phyloP scores from a whole-genome alignment of 2,888 invertebrate genomes.

The Dilophus febrilis region DNA sequence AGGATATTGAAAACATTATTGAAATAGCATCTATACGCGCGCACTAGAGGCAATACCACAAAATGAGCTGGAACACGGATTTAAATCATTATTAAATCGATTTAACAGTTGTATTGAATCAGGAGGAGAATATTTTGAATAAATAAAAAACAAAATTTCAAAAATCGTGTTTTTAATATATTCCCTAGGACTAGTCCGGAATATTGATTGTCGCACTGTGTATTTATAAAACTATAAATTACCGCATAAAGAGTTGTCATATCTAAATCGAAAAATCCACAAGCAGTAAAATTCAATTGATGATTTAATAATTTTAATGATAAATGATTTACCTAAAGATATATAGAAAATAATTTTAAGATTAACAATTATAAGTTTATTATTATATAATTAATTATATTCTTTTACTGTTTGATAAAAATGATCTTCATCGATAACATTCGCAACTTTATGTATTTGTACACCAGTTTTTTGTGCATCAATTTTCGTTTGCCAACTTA shows the following conservation, averaged over 20 bases:
- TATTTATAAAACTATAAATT: constrained; percentile 6
- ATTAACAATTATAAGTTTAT: neutral
- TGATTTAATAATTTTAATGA: constrained; percentile 29
- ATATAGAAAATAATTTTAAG: constrained; percentile 2
- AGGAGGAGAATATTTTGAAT: too few species aligned
- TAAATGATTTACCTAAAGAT: constrained; percentile 24
- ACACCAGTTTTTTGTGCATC: constrained; percentile 28
- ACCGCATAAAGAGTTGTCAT: constrained; percentile 30
- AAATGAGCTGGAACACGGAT: neutral
- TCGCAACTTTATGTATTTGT: constrained; percentile 27
- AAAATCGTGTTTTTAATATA: too few species aligned
- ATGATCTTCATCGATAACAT: constrained; percentile 25
- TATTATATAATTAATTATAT: neutral
- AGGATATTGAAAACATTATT: too few species aligned
- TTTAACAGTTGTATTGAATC: too few species aligned
- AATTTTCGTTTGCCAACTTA: constrained; percentile 29
- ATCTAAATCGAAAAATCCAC: constrained; percentile 29
- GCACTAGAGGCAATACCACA: too few species aligned
- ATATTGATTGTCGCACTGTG: too few species aligned
- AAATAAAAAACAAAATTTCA: too few species aligned
- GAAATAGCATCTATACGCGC: too few species aligned
- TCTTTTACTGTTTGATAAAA: constrained; percentile 26
- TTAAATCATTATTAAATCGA: too few species aligned
- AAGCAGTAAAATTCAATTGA: constrained; percentile 28
- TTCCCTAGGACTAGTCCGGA: too few species aligned